A percentile compares a stretch with the other conserved stretches of the same genome.
Conservation (phyloP, 2,888 invertebrate species). For the Coleophora deauratella region DNA sequence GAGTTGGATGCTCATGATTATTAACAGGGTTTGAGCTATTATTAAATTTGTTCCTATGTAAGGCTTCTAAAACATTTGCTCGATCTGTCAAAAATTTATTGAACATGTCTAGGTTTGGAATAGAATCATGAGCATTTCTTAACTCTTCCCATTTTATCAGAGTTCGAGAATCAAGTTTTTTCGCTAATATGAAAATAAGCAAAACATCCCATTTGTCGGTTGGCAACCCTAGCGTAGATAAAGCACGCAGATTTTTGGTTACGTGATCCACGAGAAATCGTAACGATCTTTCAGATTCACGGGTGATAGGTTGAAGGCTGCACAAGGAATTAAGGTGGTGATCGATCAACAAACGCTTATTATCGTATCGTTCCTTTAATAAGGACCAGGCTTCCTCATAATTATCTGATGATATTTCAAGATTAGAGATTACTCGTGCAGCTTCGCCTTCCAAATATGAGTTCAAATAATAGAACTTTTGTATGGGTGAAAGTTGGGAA, state of each 20-base stretch:
- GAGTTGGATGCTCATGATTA: too few relatives aligned
- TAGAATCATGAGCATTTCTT: slow-evolving; percentile 11
- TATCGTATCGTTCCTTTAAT: slow-evolving; percentile 13
- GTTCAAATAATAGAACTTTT: slow-evolving; percentile 18
- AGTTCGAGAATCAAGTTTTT: slow-evolving; percentile 15
- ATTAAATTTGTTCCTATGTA: slow-evolving; percentile 11
- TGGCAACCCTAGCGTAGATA: slow-evolving; percentile 16
- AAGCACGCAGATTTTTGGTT: slow-evolving; percentile 18
- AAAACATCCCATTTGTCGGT: slow-evolving; percentile 14
- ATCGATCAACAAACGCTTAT: slow-evolving; percentile 13
- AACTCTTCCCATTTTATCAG: slow-evolving; percentile 15
- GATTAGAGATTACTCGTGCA: slow-evolving; percentile 13
- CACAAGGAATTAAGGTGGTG: slow-evolving; percentile 17
- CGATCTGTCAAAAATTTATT: slow-evolving; percentile 19
- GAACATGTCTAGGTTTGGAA: slow-evolving; percentile 18
- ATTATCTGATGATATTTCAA: slow-evolving; percentile 12
- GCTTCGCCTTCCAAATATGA: slow-evolving; percentile 19
- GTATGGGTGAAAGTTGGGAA: slow-evolving; percentile 13
- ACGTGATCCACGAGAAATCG: slow-evolving; percentile 17
- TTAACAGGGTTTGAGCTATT: too few relatives aligned
- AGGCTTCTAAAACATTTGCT: slow-evolving; percentile 19
- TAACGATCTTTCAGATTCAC: slow-evolving; percentile 14
- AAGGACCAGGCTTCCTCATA: slow-evolving; percentile 12
- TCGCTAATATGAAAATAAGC: slow-evolving; percentile 13
- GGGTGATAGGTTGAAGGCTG: slow-evolving; percentile 9